A percentile compares a stretch with the other conserved stretches of the same genome.
Conservation (phyloP, 2,797 vertebrate species). For the Rhynchonycteris naso region DNA sequence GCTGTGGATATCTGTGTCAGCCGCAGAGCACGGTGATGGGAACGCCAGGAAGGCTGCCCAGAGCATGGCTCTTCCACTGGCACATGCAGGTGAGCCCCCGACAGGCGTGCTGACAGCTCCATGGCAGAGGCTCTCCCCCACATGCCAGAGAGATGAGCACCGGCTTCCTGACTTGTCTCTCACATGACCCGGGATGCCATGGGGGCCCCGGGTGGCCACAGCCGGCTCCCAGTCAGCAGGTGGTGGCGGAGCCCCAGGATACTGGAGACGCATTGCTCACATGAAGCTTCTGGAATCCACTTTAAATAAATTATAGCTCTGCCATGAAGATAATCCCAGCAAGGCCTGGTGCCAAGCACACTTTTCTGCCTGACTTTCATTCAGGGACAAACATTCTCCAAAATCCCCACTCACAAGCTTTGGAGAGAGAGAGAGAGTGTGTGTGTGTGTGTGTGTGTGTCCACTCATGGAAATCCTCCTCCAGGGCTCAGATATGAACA, state of each 20-base stretch:
- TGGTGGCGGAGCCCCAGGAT: conserved; percentile 77
- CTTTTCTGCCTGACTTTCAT: conserved; percentile 69
- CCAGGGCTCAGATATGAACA: conserved; percentile 4
- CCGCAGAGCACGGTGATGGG: conserved; percentile 68
- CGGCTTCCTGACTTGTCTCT: conserved; percentile 80
- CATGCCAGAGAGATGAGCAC: conserved; percentile 77
- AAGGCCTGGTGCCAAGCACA: conserved; percentile 71
- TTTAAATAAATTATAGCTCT: conserved; percentile 82
- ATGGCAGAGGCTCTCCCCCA: conserved; percentile 64
- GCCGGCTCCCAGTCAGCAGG: conserved; percentile 75
- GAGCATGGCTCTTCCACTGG: conserved; percentile 77
- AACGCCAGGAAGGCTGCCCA: conserved; percentile 75
- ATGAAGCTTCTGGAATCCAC: conserved; percentile 86
- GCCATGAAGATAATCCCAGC: conserved; percentile 81
- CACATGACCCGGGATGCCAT: conserved; percentile 81
- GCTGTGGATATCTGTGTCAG: neutral
- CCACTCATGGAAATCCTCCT: neutral
- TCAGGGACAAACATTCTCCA: conserved; percentile 67
- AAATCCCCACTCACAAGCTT: conserved; percentile 61
- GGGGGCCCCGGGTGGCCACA: conserved; percentile 46
- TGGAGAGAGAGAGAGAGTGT: neutral
- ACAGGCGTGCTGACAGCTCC: conserved; percentile 76
- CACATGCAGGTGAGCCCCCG: conserved; percentile 75
- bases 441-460: neutral
- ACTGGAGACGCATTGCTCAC: conserved; percentile 81